These are phyloP conservation scores for Mesochorus sp. DNA, from an alignment of 2,888 invertebrate genomes.

Conservation along the genomic window DNA sequence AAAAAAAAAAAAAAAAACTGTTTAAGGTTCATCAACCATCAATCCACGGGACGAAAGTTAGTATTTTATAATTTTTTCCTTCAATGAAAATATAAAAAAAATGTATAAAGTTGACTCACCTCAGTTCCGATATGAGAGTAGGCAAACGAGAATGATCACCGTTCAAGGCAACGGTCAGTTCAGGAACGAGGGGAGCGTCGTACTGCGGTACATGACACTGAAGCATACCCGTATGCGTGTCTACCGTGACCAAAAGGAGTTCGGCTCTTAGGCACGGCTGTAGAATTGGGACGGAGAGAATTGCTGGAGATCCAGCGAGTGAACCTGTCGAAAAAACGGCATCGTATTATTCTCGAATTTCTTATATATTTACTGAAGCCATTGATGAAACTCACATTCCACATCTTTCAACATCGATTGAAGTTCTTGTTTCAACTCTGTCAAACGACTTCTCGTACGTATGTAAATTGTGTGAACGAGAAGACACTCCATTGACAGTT, in stretches of 20 bases:
- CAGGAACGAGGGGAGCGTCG: constrained; percentile 89
- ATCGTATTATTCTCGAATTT: not conserved
- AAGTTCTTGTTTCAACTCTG: constrained; percentile 91
- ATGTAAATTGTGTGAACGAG: constrained; percentile 98
- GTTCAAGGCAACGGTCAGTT: constrained; percentile 91
- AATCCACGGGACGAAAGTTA: no score
- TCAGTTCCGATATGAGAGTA: constrained; percentile 87
- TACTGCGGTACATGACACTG: constrained; percentile 96
- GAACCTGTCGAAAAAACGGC: constrained; percentile 84
- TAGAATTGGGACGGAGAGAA: constrained; percentile 94
- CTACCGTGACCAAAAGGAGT: constrained; percentile 95
- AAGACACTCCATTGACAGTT: constrained; percentile 96
- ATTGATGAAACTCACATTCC: constrained; percentile 88
- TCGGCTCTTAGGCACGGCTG: constrained; percentile 96
- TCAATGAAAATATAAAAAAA: no score
- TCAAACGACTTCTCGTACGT: constrained; percentile 91
- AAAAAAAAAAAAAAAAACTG: no score
- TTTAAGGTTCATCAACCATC: no score
- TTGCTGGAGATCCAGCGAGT: constrained; percentile 95
- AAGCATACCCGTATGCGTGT: constrained; percentile 96
- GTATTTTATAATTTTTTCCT: not conserved
- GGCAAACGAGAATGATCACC: constrained; percentile 88
- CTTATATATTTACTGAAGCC: no score
- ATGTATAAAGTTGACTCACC: constrained; percentile 77
- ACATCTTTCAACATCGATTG: constrained; percentile 88